Evolutionary conservation across 2,797 vertebrate genomes (phyloP), one percentile per base, ranked within the genome.

Genomic region (Chaenodraco wilsoni): DNA sequence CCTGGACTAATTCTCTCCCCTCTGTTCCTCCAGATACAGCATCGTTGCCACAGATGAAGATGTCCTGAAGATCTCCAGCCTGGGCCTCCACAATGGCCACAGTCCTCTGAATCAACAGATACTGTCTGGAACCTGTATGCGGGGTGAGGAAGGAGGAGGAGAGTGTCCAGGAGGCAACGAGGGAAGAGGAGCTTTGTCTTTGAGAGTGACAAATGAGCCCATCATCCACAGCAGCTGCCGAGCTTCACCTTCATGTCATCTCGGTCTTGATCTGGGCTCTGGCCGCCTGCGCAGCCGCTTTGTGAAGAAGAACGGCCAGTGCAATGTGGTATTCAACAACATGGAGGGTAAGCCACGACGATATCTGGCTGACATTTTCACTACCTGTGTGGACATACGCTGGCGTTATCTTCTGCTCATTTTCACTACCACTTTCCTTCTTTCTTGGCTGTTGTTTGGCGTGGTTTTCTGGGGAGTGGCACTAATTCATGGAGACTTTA

Each of bases 321-420:
- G 97, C 91, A 98, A 98, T 0, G 96, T 98, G 0, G 95, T 97
- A 55, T 98, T 98, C 63, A 94, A 96, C 83, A 97, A 98, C 92
- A 97, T 98, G 97, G 96, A 97, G 2, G 96, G 96, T 82, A 98
- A 97, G 74, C 95, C 96, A 76, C 94, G 93, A 77, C 95, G 98
- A 69, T 99, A 99, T 92, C 88, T 99, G 70, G 97, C 98, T 4
- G 98, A 99, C 70, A 99, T 99, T 90, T 99, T 99, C 81, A 99
- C 98, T 86, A 99, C 98, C 0, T 99, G 98, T 0, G 97, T 99
- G 89, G 98, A 99, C 95, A 98, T 99, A 84, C 98, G 98, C 89
- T 99, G 98, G 98, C 95, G 98, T 60, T 97, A 97, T 83, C 93
- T 98, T 93, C 87, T 98, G 17, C 89, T 97, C 69, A 94, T 98